phyloP scores from a whole-genome alignment of 2,797 vertebrate species.

The Megaceryle alcyon region DNA sequence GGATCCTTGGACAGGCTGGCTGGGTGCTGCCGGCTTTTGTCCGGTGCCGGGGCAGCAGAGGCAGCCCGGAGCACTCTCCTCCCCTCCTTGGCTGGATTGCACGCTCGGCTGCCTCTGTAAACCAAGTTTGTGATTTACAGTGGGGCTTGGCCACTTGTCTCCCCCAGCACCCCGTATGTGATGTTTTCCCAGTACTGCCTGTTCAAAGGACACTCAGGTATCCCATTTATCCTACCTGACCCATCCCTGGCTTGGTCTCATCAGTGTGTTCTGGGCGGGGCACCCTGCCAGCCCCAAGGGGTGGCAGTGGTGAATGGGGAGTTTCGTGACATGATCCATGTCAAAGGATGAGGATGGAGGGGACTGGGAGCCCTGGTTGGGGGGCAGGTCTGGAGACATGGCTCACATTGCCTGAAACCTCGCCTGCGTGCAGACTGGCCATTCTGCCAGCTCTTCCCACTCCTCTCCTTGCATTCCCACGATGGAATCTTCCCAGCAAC shows the following conservation, averaged over 20 bases:
- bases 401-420: not conserved
- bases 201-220: not conserved
- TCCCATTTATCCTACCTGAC: not conserved
- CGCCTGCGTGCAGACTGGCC: rapidly evolving
- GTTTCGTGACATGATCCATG: not conserved
- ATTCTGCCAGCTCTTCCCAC: not conserved
- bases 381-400: rapidly evolving
- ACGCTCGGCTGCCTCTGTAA: not conserved
- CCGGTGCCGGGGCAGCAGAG: rapidly evolving
- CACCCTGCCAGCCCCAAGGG: rapidly evolving
- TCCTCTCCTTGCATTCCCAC: not conserved
- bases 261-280: rapidly evolving
- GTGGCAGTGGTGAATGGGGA: rapidly evolving
- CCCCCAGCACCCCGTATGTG: rapidly evolving
- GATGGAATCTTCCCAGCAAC: not conserved
- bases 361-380: not conserved
- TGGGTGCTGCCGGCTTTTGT: not conserved
- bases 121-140: not conserved
- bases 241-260: rapidly evolving
- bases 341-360: not conserved
- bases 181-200: not conserved
- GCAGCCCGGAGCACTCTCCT: not conserved
- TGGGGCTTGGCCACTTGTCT: not conserved
- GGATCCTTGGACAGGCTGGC: not conserved
- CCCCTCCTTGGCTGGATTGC: not conserved